Evolutionary conservation across 2,888 invertebrate genomes (phyloP).

Genomic region (Cheilosia variabilis): DNA sequence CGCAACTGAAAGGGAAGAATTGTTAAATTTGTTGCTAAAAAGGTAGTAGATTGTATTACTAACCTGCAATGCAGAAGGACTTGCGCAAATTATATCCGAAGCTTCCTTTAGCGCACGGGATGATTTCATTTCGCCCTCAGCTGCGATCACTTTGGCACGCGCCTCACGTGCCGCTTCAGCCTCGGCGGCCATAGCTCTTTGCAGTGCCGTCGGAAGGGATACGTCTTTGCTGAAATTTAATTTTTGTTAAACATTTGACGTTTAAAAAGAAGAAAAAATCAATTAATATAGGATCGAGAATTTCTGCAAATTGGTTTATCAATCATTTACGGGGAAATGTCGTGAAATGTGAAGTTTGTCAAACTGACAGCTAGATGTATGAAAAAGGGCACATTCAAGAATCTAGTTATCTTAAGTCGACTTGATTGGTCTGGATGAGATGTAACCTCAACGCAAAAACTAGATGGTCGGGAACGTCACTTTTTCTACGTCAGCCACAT

Average conservation of each 20-base stretch:
- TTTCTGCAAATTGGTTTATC: no score
- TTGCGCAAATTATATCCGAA: conserved; percentile 90
- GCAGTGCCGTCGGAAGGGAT: conserved; percentile 89
- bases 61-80: conserved; percentile 88
- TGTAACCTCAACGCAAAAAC: no score
- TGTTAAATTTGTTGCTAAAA: background rate
- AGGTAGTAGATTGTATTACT: background rate
- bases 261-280: no score
- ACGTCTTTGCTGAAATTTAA: conserved; percentile 88
- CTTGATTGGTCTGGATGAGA: no score
- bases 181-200: conserved; percentile 93
- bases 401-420: no score
- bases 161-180: conserved; percentile 92
- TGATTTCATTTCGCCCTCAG: conserved; percentile 93
- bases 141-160: conserved; percentile 91
- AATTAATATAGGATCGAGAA: no score
- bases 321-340: no score
- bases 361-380: no score
- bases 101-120: conserved; percentile 92
- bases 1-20: conserved; percentile 86
- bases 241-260: background rate
- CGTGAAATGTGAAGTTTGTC: no score
- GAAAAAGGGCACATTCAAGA: no score
- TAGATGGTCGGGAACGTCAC: no score
- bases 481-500: no score